These are phyloP conservation scores for Nomada ruficornis DNA, from an alignment of 2,888 invertebrate species.

Conservation along the genomic window DNA sequence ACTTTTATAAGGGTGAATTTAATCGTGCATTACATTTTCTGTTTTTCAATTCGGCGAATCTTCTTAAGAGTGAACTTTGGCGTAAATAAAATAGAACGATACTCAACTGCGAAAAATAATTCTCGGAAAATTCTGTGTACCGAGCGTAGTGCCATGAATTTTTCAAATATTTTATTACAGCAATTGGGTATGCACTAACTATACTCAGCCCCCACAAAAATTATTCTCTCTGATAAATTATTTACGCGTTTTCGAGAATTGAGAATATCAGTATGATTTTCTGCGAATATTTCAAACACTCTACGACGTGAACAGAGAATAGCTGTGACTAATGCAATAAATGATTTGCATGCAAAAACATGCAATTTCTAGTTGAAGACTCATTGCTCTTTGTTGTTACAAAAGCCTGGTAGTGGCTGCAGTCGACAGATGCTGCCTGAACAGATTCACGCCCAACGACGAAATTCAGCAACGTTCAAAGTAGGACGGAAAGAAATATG, in stretches of 20 bases:
- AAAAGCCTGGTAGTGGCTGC: background rate
- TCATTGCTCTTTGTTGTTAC: background rate
- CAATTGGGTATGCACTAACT: too few relatives aligned
- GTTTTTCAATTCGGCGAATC: too few relatives aligned
- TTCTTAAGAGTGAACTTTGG: too few relatives aligned
- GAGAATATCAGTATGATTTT: too few relatives aligned
- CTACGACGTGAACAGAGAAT: background rate
- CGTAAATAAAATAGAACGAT: too few relatives aligned
- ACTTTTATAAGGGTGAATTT: too few relatives aligned
- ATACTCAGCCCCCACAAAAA: too few relatives aligned
- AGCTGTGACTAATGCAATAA: background rate
- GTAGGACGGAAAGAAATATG: background rate
- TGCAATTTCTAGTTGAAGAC: background rate
- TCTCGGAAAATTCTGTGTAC: too few relatives aligned
- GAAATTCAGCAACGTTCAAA: background rate
- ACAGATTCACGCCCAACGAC: background rate
- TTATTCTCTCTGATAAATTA: background rate
- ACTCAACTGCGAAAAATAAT: too few relatives aligned
- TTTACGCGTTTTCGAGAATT: background rate
- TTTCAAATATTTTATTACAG: too few relatives aligned
- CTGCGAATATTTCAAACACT: background rate
- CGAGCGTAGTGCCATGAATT: too few relatives aligned
- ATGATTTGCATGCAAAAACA: background rate
- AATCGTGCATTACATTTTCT: too few relatives aligned
- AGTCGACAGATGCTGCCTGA: constrained; percentile 15